Base-by-base conservation (phyloP, 2,888 invertebrate species). In the Trissoscelio sp. region DNA sequence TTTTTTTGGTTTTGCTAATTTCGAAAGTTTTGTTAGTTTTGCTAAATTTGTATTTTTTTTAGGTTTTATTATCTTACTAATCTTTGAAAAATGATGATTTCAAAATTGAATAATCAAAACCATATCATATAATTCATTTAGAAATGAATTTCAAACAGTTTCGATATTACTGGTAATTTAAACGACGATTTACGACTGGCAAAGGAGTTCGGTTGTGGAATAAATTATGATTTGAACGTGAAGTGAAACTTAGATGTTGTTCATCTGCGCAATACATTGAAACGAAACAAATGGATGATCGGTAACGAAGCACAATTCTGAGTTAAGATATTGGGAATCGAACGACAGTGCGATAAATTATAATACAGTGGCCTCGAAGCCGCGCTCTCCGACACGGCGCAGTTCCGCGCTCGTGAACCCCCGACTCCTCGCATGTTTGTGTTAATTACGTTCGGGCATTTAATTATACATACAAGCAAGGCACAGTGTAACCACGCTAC, bases 371-470 rank as follows among this genome's bases (percentile, higher is more conserved):
- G 22, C 18, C 44, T 62, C 31, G 22, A 16, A 62, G 34, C 14
- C 24, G 12, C 20, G 67, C 22, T 60, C 48, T 31, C 44, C 1
- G n/a, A 57, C 57, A 64, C n/a, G n/a, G n/a, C n/a, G 37, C 31
- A 57, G 64, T 57, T 55, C 37, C 74, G 48, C 12, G 37, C 39
- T 53, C 64, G 64, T 46, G 70, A 60, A 46, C 31, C 31, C 14
- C 67, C 9, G 37, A 39, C 66, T 60, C 46, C 31, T 34, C 53
- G 53, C 55, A 83, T 81, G 82, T 81, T 84, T 79, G 81, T 78
- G 81, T 82, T 83, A 83, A 84, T 83, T 82, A 83, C 74, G 79
- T 75, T 77, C 44, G 73, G 42, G 57, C 77, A 82, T 84, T 81
- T 84, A 85, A 84, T 84, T 84, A 79, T 79, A 79, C 64, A 74